Evolutionary conservation across 2,797 vertebrate species (phyloP).

Genomic region (Psittacula echo): DNA sequence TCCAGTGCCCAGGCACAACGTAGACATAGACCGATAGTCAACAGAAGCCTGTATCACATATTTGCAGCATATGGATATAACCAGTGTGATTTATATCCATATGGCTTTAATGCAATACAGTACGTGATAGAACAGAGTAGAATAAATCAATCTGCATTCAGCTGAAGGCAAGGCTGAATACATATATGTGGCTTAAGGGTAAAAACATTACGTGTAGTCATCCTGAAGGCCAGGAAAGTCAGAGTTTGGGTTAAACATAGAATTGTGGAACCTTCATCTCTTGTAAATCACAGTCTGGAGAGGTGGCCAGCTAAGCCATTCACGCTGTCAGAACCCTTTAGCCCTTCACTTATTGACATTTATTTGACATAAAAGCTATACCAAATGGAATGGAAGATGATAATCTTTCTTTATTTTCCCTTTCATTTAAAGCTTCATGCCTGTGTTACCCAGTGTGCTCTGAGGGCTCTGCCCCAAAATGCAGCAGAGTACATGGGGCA

Average conservation of each 20-base stretch:
- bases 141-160: neutral
- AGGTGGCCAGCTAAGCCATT: neutral
- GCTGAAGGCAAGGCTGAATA: neutral
- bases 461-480: neutral
- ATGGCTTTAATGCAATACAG: slow-evolving; percentile 24
- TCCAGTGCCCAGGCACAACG: neutral
- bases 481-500: neutral
- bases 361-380: neutral
- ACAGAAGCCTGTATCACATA: slow-evolving; percentile 2
- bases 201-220: neutral
- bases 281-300: neutral
- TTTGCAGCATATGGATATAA: slow-evolving; percentile 39
- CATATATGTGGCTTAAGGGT: neutral
- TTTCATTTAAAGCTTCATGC: neutral
- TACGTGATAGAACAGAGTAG: neutral
- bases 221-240: neutral
- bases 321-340: neutral
- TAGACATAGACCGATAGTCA: neutral
- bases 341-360: neutral
- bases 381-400: neutral
- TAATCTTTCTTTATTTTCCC: neutral
- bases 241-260: neutral
- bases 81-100: neutral
- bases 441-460: neutral
- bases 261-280: neutral